Evolutionary conservation across 2,797 vertebrate genomes (phyloP).

Genomic region (Notoglanidium macrostoma): DNA sequence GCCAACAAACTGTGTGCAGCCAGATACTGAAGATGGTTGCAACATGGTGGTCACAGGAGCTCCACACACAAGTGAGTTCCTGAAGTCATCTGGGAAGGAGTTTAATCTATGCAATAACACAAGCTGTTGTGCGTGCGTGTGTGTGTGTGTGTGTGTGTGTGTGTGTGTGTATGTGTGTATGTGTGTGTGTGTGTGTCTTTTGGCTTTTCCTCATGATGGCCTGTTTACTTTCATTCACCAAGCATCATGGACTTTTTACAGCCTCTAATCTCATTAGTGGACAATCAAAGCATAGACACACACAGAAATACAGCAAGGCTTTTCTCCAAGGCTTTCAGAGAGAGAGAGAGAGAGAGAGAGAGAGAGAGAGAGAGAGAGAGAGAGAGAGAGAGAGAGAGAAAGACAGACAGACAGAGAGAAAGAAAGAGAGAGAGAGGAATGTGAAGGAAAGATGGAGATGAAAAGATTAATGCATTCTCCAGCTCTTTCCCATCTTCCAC

Average conservation of each 20-base stretch:
- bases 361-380: not conserved
- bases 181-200: not conserved
- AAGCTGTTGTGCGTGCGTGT: not conserved
- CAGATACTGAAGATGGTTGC: not conserved
- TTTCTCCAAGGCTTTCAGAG: slow-evolving; percentile 24
- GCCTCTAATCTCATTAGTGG: slow-evolving; percentile 37
- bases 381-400: not conserved
- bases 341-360: not conserved
- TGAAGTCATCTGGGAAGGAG: slow-evolving; percentile 12
- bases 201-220: slow-evolving; percentile 20
- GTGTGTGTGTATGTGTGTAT: not conserved
- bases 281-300: slow-evolving; percentile 23
- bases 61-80: slow-evolving; percentile 6
- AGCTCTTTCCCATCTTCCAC: slow-evolving; percentile 54
- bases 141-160: not conserved
- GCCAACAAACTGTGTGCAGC: not conserved
- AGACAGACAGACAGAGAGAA: not conserved
- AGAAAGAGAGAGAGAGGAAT: not conserved
- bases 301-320: slow-evolving; percentile 3
- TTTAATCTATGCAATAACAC: not conserved
- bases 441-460: slow-evolving; percentile 34
- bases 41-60: not conserved
- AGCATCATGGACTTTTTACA: slow-evolving; percentile 18
- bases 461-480: slow-evolving; percentile 49
- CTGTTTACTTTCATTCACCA: slow-evolving; percentile 28